These are phyloP conservation scores for Thryonomys swinderianus DNA, from an alignment of 2,113 vertebrate genomes.

Conservation along the genomic window DNA sequence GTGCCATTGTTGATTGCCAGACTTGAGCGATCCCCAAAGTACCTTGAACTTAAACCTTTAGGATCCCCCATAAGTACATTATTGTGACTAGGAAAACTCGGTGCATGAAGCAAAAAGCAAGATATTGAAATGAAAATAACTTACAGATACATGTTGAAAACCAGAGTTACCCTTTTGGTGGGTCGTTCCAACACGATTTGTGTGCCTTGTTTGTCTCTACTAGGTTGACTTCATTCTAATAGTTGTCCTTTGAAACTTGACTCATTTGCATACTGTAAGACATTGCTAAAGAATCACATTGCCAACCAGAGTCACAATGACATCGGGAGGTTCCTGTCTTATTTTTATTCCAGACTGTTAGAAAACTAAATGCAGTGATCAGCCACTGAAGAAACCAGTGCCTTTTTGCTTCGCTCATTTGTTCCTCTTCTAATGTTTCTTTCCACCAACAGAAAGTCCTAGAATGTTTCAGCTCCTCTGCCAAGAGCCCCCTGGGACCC, in stretches of 20 bases:
- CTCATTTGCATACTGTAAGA: neutral
- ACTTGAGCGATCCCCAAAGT: neutral
- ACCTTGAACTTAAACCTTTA: neutral
- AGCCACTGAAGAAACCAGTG: constrained; percentile 89
- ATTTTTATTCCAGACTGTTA: neutral
- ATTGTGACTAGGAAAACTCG: neutral
- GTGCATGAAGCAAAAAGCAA: neutral
- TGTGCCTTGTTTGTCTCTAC: neutral
- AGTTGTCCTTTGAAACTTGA: neutral
- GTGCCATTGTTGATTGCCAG: neutral
- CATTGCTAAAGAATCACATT: neutral
- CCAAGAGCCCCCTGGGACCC: neutral
- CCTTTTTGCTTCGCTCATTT: constrained; percentile 85
- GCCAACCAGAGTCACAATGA: neutral
- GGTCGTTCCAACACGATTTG: neutral
- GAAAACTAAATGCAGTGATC: constrained; percentile 87
- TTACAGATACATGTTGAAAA: neutral
- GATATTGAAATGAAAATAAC: neutral
- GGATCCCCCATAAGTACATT: neutral
- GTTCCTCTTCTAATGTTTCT: constrained; percentile 85
- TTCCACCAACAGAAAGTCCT: neutral
- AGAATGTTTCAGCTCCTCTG: neutral
- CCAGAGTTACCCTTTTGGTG: neutral
- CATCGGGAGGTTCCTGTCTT: neutral
- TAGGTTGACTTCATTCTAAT: neutral